Evolutionary conservation across 2,113 vertebrate species (phyloP), one percentile per base, ranked within the genome.

Genomic region (Cromileptes altivelis): DNA sequence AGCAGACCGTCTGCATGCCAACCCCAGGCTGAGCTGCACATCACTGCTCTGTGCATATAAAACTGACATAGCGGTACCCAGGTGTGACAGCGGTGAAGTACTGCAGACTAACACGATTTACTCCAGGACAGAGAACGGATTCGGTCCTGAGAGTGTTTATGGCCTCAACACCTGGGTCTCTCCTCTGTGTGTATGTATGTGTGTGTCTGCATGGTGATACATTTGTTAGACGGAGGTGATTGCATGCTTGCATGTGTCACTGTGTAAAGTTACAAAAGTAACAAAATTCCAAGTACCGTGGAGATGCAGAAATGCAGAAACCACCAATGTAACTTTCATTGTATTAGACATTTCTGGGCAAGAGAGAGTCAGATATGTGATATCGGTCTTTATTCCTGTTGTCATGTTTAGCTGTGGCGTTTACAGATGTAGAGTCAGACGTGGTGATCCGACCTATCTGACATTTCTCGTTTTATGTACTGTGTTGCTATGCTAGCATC

Each of bases 151-250:
- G 64, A 80, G 77, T 25, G 72, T 76, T 62, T 40, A 42, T 30
- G 52, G 62, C 68, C 33, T 70, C n/a, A 56, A 55, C 88, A 90
- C 82, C 88, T 87, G 80, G 63, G 80, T 74, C 65, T 71, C 21
- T 71, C 27, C 4, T 0, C 14, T 33, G 25, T 55, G 27, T 53
- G 2, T 58, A 15, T 65, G 21, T 74, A 4, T 52, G 1, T 40
- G 45, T 68, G 70, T 85, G 56, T 70, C 15, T 58, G 71, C 37
- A 60, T 23, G 65, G 55, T 30, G 40, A 62, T 53, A 18, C 17
- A 64, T 62, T 3, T 79, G 68, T 71, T 50, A 65, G 63, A 63
- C 1, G 5, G 15, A 33, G 27, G 55, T 0, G 3, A 57, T 21
- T 61, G 40, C 45, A 82, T 47, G 10, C 12, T 21, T 40, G 21